Base-by-base conservation (phyloP, 2,113 vertebrate genomes). In the Girardinichthys multiradiatus region DNA sequence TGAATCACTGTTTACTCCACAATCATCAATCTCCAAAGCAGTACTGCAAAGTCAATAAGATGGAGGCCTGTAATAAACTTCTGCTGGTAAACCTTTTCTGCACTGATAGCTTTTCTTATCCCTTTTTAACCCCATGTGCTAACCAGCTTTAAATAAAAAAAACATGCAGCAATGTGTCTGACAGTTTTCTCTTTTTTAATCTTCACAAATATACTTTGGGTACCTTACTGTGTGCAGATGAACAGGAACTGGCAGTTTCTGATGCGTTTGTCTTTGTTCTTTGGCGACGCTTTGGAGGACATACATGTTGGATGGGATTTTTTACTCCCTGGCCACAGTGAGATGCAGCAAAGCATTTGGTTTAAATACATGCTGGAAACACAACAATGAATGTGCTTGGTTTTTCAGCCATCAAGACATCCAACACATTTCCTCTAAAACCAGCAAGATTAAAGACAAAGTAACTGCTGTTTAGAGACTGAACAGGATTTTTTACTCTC, bases 271-370 rank as follows among this genome's bases (percentile, higher is more conserved):
- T 77, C 45, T 82, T 66, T 70, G 73, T 87, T 73, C 64, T 72
- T 83, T 88, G 87, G 87, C 81, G 42, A 69, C 33, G 6, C 62
- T 77, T 57, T 65, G 6, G 70, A 72, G 80, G 80, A 85, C 84
- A 84, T 75, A 75, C 28, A 64, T 80, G 81, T 60, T 88, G 86
- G 90, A 89, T 48, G n/a, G 4, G 76, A 60, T 72, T 77, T 59
- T n/a, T 48, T 64, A 28, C 17, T 70, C 26, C 26, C n/a, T 86
- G 76, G 80, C 74, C 61, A 24, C 4, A 7, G 29, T 1, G 24
- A 57, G 68, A 77, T 2, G 37, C 59, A 73, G 3, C 0, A 9
- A 63, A 75, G 73, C n/a, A 35, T 76, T 85, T 71, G 42, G n/a
- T 71, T 73, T 79, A 59, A 58, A 65, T 76, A 60, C 27, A 8